Base-by-base conservation (phyloP, 2,797 vertebrate species). In the Danio aesculapii region DNA sequence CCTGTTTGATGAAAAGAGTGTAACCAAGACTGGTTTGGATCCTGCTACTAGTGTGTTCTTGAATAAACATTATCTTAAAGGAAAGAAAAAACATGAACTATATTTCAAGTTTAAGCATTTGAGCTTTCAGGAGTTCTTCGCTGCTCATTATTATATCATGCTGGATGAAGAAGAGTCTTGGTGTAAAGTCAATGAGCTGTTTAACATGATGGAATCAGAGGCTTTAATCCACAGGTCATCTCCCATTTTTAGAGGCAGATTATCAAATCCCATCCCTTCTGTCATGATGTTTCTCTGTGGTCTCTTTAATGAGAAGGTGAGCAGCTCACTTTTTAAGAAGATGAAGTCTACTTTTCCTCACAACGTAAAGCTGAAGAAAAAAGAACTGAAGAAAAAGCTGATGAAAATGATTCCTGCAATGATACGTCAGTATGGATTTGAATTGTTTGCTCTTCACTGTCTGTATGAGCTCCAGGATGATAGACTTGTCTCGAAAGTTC, bases 51-150 rank as follows among this genome's bases (percentile, higher is more conserved):
- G 10, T 44, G 10, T 77, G 2, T 84, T 84, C 19, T 41, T 84
- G 11, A 62, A 41, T 41, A 69, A 61, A 21, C 30, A 64, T 3
- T 6, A 9, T 4, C 10, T 68, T 1, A 78, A 21, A 47, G 7
- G n/a, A 16, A 17, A 43, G 6, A 8, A 8, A 6, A n/a, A 21
- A 3, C 16, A 17, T 2, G 10, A 47, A 0, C 16, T 50, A 62
- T 12, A 64, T 8, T 84, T 67, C 57, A 79, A 10, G 44, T 84
- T 84, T 46, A 8, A 79, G 13, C 75, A 84, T 67, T 6, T 39
- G 1, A 58, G 69, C 58, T 79, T 84, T 59, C 83, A 82, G 47
- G 83, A 82, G 50, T 84, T 84, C 6, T 82, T 82, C 21, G 16
- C 69, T 1, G 69, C 12, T 0, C 69, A 82, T 39, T 57, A 52